Conservation (phyloP, 2,797 vertebrate species). For the Sebastes ruberrimus region DNA sequence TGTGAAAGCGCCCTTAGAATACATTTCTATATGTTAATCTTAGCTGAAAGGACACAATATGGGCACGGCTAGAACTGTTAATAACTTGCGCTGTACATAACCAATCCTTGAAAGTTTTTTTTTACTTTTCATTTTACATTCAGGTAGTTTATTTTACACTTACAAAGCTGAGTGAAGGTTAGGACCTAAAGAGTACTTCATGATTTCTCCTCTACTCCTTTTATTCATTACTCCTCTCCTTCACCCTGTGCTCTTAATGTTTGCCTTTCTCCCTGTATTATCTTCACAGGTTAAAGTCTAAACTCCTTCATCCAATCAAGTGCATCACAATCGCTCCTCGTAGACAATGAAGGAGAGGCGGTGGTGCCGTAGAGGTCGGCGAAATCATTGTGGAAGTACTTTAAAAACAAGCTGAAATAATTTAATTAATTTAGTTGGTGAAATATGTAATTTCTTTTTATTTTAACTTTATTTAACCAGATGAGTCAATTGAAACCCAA, state of each 20-base stretch:
- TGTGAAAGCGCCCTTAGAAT: neutral
- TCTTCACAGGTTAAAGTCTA: neutral
- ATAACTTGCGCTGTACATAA: neutral
- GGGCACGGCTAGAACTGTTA: neutral
- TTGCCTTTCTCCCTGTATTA: neutral
- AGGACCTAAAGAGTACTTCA: neutral
- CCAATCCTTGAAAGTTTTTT: neutral
- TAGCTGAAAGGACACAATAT: neutral
- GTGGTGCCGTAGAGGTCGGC: neutral
- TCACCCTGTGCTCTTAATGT: neutral
- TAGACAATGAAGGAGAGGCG: neutral
- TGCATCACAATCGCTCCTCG: neutral
- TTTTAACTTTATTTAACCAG: no score
- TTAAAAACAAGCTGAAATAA: neutral
- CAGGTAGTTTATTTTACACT: neutral
- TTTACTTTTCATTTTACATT: neutral
- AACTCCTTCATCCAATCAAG: neutral
- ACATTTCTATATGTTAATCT: neutral
- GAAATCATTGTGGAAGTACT: neutral
- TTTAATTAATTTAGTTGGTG: neutral
- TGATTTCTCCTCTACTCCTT: neutral
- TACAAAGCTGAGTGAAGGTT: neutral
- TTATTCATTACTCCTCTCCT: neutral
- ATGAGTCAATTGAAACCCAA: no score
- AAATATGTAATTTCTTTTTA: neutral